These are phyloP conservation scores for Bursaphelenchus okinawaensis DNA, from an alignment of 2,888 invertebrate species.

Conservation along the genomic window DNA sequence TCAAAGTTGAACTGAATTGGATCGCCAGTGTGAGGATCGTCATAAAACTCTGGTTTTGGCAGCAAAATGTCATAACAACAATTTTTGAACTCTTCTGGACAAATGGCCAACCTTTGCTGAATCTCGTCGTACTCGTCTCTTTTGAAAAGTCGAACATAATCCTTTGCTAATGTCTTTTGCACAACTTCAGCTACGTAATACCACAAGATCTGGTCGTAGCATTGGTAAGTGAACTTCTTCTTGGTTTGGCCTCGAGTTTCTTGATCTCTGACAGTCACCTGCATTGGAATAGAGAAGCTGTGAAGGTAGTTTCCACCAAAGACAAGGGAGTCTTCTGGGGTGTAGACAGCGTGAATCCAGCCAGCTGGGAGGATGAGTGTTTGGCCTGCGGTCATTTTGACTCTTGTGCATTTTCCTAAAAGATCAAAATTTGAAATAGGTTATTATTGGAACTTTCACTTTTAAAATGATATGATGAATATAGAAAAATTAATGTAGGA, in stretches of 20 bases:
- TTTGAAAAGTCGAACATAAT: constrained; percentile 25
- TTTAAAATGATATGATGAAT: no score
- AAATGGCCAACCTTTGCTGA: background rate
- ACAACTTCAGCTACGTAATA: constrained; percentile 65
- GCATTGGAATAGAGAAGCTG: constrained; percentile 89
- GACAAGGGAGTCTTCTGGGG: constrained; percentile 87
- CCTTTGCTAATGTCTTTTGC: constrained; percentile 30
- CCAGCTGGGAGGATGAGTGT: constrained; percentile 96
- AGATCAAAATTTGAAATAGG: no score
- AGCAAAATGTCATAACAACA: background rate
- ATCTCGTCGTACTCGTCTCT: background rate
- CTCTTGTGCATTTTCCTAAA: constrained; percentile 73
- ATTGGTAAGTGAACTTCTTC: constrained; percentile 92
- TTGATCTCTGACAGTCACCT: constrained; percentile 86
- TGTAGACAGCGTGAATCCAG: constrained; percentile 98
- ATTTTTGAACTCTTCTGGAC: background rate
- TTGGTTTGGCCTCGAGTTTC: constrained; percentile 80
- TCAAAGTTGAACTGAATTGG: constrained; percentile 6
- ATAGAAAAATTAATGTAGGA: background rate
- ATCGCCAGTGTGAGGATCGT: background rate
- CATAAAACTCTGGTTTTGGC: background rate
- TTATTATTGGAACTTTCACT: no score
- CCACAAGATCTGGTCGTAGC: constrained; percentile 96
- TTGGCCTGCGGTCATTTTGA: constrained; percentile 73
- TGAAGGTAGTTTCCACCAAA: constrained; percentile 97